Percentiles rank a stretch among this genome's conserved stretches.
These are phyloP conservation scores for Diadegma fenestrale DNA, from an alignment of 2,888 invertebrate species.

Conservation along the genomic window DNA sequence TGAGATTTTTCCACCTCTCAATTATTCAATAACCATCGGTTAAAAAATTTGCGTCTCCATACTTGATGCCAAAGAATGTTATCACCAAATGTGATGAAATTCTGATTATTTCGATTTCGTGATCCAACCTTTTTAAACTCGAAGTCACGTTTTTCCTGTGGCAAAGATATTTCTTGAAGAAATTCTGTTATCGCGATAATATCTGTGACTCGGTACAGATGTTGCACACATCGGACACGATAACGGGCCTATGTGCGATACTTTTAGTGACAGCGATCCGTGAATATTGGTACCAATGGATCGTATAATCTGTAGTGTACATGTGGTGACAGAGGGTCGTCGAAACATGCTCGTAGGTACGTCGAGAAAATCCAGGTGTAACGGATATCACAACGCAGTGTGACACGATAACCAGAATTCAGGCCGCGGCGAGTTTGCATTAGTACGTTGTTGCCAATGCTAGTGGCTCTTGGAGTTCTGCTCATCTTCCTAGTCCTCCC, in stretches of 20 bases:
- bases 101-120: too few species aligned
- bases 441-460: conserved; percentile 56
- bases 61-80: too few species aligned
- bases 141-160: neutral
- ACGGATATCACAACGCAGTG: conserved; percentile 69
- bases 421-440: conserved; percentile 69
- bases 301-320: conserved; percentile 68
- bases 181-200: neutral
- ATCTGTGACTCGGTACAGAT: neutral
- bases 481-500: conserved; percentile 45
- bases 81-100: too few species aligned
- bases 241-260: conserved; percentile 20
- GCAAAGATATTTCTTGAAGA: neutral
- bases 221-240: neutral
- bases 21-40: too few species aligned
- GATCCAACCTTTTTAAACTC: too few species aligned
- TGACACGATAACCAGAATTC: conserved; percentile 69
- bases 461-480: conserved; percentile 41
- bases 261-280: conserved; percentile 21
- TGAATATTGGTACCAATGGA: conserved; percentile 62
- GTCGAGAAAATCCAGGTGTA: conserved; percentile 66
- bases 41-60: too few species aligned
- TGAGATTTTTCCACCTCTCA: too few species aligned
- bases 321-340: conserved; percentile 24
- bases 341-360: conserved; percentile 38